Percentiles rank a stretch among this genome's conserved stretches.
phyloP scores from a whole-genome alignment of 2,797 vertebrate genomes.

The Coccyzus lansbergi region DNA sequence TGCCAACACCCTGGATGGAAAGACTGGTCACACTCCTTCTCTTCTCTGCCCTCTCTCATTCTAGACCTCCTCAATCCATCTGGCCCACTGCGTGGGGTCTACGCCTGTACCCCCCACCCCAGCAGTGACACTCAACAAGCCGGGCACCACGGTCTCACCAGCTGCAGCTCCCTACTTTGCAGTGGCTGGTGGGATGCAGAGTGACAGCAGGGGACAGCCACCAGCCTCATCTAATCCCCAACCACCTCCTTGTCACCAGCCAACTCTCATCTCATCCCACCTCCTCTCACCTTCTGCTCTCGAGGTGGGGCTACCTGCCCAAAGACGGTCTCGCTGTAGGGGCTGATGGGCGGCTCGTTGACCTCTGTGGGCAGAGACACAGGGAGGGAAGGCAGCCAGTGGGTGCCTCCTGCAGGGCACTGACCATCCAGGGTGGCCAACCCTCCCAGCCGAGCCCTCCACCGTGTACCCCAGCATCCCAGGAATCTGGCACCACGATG shows the following conservation, averaged over 20 bases:
- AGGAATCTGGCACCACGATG: not conserved
- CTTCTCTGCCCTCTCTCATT: not conserved
- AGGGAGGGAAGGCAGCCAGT: not conserved
- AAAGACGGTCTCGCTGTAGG: conserved; percentile 91
- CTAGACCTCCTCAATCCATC: not conserved
- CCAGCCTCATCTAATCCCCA: not conserved
- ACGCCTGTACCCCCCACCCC: not conserved
- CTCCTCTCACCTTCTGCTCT: conserved; percentile 51
- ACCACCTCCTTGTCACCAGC: too few species aligned
- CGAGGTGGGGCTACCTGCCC: conserved; percentile 65
- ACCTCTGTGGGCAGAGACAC: conserved; percentile 45
- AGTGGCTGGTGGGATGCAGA: not conserved
- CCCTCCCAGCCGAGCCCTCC: not conserved
- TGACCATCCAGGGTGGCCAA: not conserved
- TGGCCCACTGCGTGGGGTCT: accelerated
- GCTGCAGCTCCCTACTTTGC: not conserved
- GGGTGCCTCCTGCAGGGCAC: not conserved
- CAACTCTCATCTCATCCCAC: not conserved
- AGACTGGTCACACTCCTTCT: conserved; percentile 4
- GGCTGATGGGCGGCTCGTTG: conserved; percentile 83
- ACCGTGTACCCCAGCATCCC: accelerated
- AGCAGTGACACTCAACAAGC: not conserved
- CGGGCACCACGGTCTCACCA: accelerated
- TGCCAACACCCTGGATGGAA: conserved; percentile 49
- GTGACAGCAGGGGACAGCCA: not conserved